Evolutionary conservation across 2,113 vertebrate species (phyloP), one percentile per base, ranked within the genome.

Genomic region (Pipra filicauda): DNA sequence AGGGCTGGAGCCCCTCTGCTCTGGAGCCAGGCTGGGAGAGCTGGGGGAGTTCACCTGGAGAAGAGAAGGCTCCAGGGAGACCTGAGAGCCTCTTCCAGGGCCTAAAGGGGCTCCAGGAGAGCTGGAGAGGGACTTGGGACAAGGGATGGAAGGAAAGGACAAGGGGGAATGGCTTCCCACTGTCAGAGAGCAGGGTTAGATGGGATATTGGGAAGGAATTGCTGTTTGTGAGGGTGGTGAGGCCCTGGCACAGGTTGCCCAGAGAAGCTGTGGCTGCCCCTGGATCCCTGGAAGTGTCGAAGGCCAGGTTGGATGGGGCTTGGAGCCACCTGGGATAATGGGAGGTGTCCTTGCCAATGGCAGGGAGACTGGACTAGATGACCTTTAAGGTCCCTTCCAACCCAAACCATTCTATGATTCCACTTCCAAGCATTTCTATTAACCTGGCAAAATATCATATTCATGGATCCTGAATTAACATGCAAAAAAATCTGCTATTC

Each of bases 281-380:
- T 57, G 31, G 55, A 57, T 80, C 20, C 24, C 41, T 88, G 66
- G 21, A 0, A 49, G 11, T 27, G 43, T 1, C 21, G 35, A 4
- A 8, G 66, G 21, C 16, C 35, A 57, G 43, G 8, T 0, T 65
- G 49, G 58, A 41, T 0, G 0, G 41, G 5, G 13, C 26, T 43
- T 4, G 75, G 43, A 73, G 4, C 31, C 57, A 0, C 31, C 15
- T 58, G 35, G 3, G 2, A 2, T 0, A 8, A 12, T 33, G 15
- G 37, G 17, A 74, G 2, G 0, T 28, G 22, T 19, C 16, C 4
- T 28, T 62, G 19, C 39, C 15, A 41, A 21, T 4, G 5, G 48
- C 39, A 78, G 12, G 1, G 5, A 5, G 3, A 3, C 55, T 12
- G 10, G n/a, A 14, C 5, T 9, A 61, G 26, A 15, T 19, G 31